These are phyloP conservation scores for Callopanchax toddi DNA, from an alignment of 2,113 vertebrate species.

Conservation along the genomic window DNA sequence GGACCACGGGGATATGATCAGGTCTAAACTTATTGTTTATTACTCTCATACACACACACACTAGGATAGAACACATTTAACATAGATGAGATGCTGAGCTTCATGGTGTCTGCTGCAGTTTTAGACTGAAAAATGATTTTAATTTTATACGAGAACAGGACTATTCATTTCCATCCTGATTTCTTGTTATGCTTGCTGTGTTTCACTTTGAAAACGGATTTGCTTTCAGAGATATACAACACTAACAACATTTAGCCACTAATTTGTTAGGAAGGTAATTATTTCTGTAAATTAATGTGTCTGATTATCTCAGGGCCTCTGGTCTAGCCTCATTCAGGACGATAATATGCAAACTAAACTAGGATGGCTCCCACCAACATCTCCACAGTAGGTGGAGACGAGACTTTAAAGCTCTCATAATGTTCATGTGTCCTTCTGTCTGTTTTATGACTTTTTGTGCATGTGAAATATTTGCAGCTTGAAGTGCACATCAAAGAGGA, in stretches of 20 bases:
- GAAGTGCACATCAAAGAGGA: too few species aligned
- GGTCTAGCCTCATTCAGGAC: slow-evolving; percentile 3
- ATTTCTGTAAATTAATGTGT: slow-evolving; percentile 6
- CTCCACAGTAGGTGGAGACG: too few species aligned
- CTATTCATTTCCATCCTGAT: too few species aligned
- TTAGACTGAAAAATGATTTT: too few species aligned
- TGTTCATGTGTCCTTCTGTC: too few species aligned
- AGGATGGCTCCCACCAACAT: neutral
- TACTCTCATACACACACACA: too few species aligned
- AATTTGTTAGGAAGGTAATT: neutral
- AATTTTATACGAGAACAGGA: too few species aligned
- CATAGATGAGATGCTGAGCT: too few species aligned
- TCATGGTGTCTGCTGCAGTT: too few species aligned
- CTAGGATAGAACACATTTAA: too few species aligned
- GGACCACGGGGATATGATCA: neutral
- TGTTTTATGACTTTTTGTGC: neutral
- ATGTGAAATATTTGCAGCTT: neutral
- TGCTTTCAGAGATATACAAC: neutral
- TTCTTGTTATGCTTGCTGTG: neutral
- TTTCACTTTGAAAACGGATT: neutral
- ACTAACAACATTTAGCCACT: neutral
- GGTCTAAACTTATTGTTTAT: too few species aligned
- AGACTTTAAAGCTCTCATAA: too few species aligned
- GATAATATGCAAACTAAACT: neutral
- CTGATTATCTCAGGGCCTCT: neutral